Conservation (phyloP, 2,797 vertebrate species). For the Girardinus metallicus region DNA sequence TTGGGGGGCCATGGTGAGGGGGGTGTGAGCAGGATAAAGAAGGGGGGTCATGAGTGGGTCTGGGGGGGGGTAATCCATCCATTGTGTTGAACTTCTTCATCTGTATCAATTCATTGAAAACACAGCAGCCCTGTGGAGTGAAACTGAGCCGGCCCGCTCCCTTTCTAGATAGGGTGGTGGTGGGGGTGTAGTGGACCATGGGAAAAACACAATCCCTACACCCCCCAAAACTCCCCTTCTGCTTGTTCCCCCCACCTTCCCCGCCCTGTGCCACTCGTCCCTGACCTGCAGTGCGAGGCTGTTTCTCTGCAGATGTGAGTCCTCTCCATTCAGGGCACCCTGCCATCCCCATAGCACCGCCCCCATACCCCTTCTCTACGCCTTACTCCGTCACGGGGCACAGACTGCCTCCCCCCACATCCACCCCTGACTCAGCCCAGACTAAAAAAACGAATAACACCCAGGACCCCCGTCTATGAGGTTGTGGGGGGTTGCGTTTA, state of each 20-base stretch:
- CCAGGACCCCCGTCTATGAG: conserved; percentile 50
- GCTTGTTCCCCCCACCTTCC: conserved; percentile 83
- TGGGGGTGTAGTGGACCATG: conserved; percentile 75
- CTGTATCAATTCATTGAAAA: conserved; percentile 87
- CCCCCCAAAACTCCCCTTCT: conserved; percentile 58
- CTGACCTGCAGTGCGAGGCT: conserved; percentile 77
- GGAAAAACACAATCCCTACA: conserved; percentile 82
- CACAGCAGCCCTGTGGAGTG: conserved; percentile 83
- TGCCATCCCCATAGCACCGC: conserved; percentile 16
- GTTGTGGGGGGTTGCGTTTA: conserved; percentile 20
- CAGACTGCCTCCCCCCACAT: conserved; percentile 36
- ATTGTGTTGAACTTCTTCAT: conserved; percentile 84
- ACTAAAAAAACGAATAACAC: conserved; percentile 58
- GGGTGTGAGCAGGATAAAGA: conserved; percentile 59
- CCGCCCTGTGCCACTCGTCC: conserved; percentile 81
- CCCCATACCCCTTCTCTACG: too few relatives aligned
- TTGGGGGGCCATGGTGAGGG: conserved; percentile 27
- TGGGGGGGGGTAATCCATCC: conserved; percentile 79
- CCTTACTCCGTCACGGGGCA: conserved; percentile 40
- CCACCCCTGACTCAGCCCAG: conserved; percentile 19
- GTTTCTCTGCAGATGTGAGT: conserved; percentile 70
- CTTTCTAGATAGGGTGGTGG: conserved; percentile 72
- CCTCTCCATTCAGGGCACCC: conserved; percentile 17
- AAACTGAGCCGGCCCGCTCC: conserved; percentile 82
- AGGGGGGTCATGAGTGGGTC: conserved; percentile 1